These are phyloP conservation scores for Arctopsyche grandis DNA, from an alignment of 1,140 invertebrate species.

Conservation along the genomic window DNA sequence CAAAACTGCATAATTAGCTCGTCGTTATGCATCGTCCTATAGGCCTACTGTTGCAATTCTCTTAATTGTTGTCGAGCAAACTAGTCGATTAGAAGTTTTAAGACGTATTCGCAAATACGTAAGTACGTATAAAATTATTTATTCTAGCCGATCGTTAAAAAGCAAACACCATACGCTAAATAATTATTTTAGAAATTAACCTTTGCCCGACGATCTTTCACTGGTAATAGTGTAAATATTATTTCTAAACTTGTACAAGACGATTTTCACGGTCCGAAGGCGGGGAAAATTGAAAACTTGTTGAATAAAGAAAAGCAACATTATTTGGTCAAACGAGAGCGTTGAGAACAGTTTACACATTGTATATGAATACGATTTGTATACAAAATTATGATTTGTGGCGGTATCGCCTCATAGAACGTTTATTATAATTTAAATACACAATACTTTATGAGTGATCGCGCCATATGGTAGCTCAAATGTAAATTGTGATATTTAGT, in stretches of 20 bases:
- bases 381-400: no score
- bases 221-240: slow-evolving; percentile 2
- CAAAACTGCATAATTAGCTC: background rate
- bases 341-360: no score
- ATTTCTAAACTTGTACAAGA: background rate
- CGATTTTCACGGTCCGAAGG: background rate
- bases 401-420: no score
- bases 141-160: background rate
- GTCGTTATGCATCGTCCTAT: background rate
- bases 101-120: background rate
- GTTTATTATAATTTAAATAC: no score
- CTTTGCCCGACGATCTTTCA: slow-evolving; percentile 21
- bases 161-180: background rate
- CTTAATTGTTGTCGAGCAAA: background rate
- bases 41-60: background rate
- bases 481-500: no score
- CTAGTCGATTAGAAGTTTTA: background rate
- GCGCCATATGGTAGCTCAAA: no score
- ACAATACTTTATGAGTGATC: no score
- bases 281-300: background rate
- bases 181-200: background rate
- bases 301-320: background rate
- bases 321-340: no score
- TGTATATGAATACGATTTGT: no score
- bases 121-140: background rate